Base-by-base conservation (phyloP, 2,113 vertebrate genomes). In the Ceyx cyanopectus region DNA sequence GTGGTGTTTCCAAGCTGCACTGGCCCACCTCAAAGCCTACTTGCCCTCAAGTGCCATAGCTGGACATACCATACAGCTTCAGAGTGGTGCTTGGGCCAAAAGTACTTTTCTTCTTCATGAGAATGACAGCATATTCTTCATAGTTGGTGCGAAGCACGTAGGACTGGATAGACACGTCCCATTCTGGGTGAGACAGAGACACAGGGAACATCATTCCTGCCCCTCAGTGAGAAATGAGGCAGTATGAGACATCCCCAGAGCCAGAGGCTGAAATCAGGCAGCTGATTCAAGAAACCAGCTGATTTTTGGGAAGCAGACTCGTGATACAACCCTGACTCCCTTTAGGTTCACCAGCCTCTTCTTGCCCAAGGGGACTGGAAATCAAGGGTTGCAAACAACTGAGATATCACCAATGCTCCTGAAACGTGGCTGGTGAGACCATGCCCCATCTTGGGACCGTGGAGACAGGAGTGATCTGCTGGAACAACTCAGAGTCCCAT, bases 91-190 rank as follows among this genome's bases (percentile, higher is more conserved):
- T 97, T 50, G 72, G 82, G 14, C 97, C 98, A 7, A 86, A 82
- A 22, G 32, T 76, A 48, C 97, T 98, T 69, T 95, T 60, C 72
- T 98, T 99, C 87, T 94, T 97, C 97, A 97, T 97, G 46, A 99
- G 95, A 34, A 99, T 37, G 24, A 99, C 98, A 18, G 98, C 98
- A 0, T 99, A 99, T 89, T 99, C 99, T 0, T 98, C 92, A 5
- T 99, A 99, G 97, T 99, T 98, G 30, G 98, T 99, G 92, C 97
- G 98, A 56, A 98, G 98, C 79, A 99, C 98, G 0, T 98, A 99
- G 69, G 97, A 94, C 10, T 97, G 97, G 67, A 99, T 95, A 26
- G 97, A 97, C 10, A 93, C 9, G 0, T 93, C 83, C 98, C 98
- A 98, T 75, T 85, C 99, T 99, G 96, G 15, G 61, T n/a, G 22